Percentiles rank a stretch among this genome's conserved stretches.
Evolutionary conservation across 2,797 vertebrate species (phyloP).

Genomic region (Hephaestus fuliginosus): DNA sequence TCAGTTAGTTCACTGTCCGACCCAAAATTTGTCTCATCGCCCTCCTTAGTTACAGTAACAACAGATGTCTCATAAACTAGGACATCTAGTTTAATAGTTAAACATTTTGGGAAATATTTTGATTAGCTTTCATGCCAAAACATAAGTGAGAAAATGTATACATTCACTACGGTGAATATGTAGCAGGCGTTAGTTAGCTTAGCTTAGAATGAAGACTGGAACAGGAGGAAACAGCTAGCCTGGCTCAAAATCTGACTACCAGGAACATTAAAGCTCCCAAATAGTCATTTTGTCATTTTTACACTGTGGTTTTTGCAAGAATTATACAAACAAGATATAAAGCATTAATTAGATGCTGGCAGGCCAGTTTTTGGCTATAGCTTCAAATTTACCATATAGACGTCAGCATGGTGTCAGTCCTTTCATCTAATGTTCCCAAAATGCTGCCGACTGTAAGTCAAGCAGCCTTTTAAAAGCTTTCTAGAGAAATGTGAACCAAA

Average conservation of each 20-base stretch:
- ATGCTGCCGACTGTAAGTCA: not conserved
- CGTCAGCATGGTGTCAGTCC: not conserved
- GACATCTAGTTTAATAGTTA: slow-evolving; percentile 2
- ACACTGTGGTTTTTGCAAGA: not conserved
- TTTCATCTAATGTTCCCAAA: slow-evolving; percentile 12
- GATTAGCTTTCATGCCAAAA: not conserved
- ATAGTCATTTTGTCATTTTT: not conserved
- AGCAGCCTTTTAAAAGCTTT: slow-evolving; percentile 15
- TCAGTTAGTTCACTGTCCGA: slow-evolving; percentile 19
- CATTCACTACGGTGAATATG: not conserved
- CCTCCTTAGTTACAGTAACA: slow-evolving; percentile 45
- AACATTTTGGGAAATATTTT: not conserved
- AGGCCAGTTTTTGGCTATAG: not conserved
- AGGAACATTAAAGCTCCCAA: not conserved
- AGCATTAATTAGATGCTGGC: not conserved
- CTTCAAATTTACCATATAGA: not conserved
- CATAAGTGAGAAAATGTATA: slow-evolving; percentile 1
- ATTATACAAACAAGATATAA: not conserved
- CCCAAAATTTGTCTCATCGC: slow-evolving; percentile 42
- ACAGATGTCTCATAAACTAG: slow-evolving; percentile 36
- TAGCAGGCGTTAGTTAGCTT: not conserved
- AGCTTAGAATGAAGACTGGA: not conserved
- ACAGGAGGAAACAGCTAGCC: not conserved
- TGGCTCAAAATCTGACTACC: not conserved
- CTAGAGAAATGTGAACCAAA: slow-evolving; percentile 23